phyloP scores from a whole-genome alignment of 2,797 vertebrate species.

The Capromys pilorides region DNA sequence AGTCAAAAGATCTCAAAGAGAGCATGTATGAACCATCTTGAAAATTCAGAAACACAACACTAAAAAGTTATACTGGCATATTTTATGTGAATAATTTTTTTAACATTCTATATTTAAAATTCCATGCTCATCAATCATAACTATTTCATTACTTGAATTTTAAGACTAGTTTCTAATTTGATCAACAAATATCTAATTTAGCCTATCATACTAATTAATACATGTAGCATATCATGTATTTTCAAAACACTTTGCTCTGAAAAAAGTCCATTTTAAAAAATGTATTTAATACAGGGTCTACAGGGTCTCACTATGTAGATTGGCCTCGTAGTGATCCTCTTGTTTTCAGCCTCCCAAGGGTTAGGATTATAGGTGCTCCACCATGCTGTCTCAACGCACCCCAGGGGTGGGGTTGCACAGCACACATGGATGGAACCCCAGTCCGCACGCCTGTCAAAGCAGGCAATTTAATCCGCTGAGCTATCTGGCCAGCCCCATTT shows the following conservation, averaged over 20 bases:
- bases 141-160: not conserved
- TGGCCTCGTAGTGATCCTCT: no score
- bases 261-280: not conserved
- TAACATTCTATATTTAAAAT: not conserved
- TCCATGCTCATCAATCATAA: not conserved
- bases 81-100: not conserved
- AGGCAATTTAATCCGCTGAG: no score
- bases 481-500: not conserved
- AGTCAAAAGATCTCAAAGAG: not conserved
- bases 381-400: no score
- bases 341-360: no score
- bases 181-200: slow-evolving; percentile 7
- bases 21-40: not conserved
- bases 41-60: not conserved
- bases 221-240: not conserved
- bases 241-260: not conserved
- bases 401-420: no score
- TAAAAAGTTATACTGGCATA: not conserved
- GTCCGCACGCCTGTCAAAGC: no score
- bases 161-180: not conserved
- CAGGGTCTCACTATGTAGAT: no score
- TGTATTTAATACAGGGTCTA: no score
- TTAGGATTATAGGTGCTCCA: no score
- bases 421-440: no score
- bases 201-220: not conserved